These are phyloP conservation scores for Zaprionus lineosus DNA, from an alignment of 2,888 invertebrate genomes.

Conservation along the genomic window DNA sequence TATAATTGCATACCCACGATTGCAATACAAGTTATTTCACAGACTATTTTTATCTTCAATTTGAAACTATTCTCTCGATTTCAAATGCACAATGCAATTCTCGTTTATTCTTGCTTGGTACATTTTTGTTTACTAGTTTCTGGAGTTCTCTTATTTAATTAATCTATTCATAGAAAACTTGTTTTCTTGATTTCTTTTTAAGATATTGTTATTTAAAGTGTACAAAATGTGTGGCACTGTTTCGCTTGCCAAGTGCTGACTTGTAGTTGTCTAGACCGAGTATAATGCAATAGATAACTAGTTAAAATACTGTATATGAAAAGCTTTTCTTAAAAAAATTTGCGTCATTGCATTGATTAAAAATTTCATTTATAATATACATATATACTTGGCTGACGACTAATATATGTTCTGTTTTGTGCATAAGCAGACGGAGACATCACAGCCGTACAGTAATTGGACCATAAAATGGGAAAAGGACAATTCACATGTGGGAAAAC, in stretches of 20 bases:
- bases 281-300: constrained; percentile 7
- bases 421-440: constrained; percentile 79
- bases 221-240: no score
- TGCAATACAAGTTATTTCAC: constrained; percentile 15
- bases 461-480: constrained; percentile 85
- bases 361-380: no score
- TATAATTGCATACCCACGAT: neutral
- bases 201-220: no score
- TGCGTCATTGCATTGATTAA: constrained; percentile 44
- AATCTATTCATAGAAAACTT: no score
- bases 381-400: no score
- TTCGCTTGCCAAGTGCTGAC: neutral
- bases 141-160: no score
- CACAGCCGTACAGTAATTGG: constrained; percentile 85
- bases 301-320: constrained; percentile 1
- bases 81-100: constrained; percentile 43
- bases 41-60: constrained; percentile 32
- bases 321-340: constrained; percentile 23
- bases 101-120: no score
- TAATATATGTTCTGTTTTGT: constrained; percentile 1
- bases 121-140: no score
- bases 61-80: constrained; percentile 43
- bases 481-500: constrained; percentile 84
- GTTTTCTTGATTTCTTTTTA: no score
- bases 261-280: neutral